Conservation (phyloP, 1,140 invertebrate genomes). For the Aricia agestis region DNA sequence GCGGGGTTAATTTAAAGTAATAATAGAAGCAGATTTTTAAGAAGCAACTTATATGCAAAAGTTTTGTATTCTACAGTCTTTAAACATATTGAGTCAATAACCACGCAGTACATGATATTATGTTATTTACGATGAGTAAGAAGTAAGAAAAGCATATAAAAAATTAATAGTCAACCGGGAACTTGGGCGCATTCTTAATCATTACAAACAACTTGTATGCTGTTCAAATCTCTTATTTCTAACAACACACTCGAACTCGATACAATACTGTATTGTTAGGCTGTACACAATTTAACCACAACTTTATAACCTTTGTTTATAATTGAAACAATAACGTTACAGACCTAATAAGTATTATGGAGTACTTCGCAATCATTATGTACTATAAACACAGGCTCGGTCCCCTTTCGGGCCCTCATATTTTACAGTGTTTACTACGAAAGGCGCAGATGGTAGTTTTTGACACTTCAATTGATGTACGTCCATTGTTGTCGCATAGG, state of each 20-base stretch:
- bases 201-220: too few species aligned
- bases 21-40: too few species aligned
- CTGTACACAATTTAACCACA: neutral
- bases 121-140: too few species aligned
- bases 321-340: neutral
- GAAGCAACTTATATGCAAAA: too few species aligned
- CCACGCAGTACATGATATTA: too few species aligned
- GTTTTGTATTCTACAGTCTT: too few species aligned
- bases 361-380: conserved; percentile 73
- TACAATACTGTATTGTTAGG: neutral
- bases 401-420: conserved; percentile 55
- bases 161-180: too few species aligned
- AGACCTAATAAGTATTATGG: conserved; percentile 24
- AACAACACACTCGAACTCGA: neutral
- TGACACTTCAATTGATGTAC: conserved; percentile 75
- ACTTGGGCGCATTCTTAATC: too few species aligned
- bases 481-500: conserved; percentile 56
- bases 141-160: too few species aligned
- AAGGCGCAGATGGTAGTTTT: conserved; percentile 75
- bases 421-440: conserved; percentile 65
- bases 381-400: conserved; percentile 67
- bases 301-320: neutral
- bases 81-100: too few species aligned
- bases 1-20: too few species aligned
- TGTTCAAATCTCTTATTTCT: neutral